Evolutionary conservation across 2,797 vertebrate genomes (phyloP), one percentile per base, ranked within the genome.

Genomic region (Mareca strepera): DNA sequence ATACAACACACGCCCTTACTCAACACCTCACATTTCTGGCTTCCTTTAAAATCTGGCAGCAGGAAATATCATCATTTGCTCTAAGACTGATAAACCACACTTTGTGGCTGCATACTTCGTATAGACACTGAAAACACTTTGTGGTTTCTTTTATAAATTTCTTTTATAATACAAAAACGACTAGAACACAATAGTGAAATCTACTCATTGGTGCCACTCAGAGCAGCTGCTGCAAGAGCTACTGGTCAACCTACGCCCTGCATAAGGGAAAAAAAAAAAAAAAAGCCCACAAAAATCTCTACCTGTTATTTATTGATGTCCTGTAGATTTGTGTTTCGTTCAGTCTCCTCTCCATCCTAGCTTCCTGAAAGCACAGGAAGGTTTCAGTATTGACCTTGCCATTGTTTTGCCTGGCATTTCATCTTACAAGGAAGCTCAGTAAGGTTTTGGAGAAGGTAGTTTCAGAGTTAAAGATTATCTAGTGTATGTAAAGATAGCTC

Each of bases 101-200:
- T 80, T 92, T 89, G 77, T 10, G 13, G 39, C 52, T 77, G 41
- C 58, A 14, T 16, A 13, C 21, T 76, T 88, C 56, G 35, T 73
- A 62, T 17, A 84, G 82, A 82, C 35, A 25, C 20, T 76, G 59
- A 85, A 90, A 90, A 84, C 21, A 56, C 70, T 23, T 35, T 31
- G 23, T 37, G 41, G 39, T 84, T 74, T 81, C 80, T 91, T 82
- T 72, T n/a, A n/a, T n/a, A n/a, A n/a, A n/a, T n/a, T n/a, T n/a
- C 62, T 93, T 95, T 92, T 90, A 59, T 84, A 74, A 91, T 88
- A 64, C 70, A 77, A 74, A 93, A 90, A 74, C 8, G 12, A 62
- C 8, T 70, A 56, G 64, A 86, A 62, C 60, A 88, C 74, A 86
- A 17, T 39, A 50, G 33, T 67, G 77, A 88, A 88, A 63, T 93